Evolutionary conservation across 2,797 vertebrate species (phyloP).

Genomic region (Prionace glauca): DNA sequence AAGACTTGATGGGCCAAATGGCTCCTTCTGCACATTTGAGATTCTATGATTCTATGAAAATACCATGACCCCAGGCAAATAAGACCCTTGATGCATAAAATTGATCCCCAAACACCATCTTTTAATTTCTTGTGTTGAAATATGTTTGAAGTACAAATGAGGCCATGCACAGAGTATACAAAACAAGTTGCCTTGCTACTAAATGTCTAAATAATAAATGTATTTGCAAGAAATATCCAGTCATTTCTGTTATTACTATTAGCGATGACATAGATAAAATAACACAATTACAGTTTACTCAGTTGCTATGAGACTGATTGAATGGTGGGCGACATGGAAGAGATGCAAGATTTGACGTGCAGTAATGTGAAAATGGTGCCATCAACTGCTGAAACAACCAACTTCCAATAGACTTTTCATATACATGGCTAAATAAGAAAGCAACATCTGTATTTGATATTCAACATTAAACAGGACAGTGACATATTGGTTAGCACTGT

Average conservation of each 20-base stretch:
- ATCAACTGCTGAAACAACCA: neutral
- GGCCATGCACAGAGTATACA: neutral
- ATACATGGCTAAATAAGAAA: neutral
- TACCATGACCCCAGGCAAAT: too few relatives aligned
- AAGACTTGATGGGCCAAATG: too few relatives aligned
- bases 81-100: too few relatives aligned
- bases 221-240: too few relatives aligned
- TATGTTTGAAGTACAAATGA: neutral
- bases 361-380: neutral
- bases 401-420: neutral
- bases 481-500: too few relatives aligned
- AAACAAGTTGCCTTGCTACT: neutral
- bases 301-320: neutral
- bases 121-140: too few relatives aligned
- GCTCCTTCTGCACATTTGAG: too few relatives aligned
- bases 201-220: too few relatives aligned
- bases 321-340: neutral
- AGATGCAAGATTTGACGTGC: neutral
- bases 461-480: neutral
- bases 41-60: too few relatives aligned
- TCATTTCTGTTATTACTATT: neutral
- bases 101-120: too few relatives aligned
- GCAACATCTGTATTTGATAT: neutral
- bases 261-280: neutral
- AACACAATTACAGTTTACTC: neutral